Evolutionary conservation across 1,140 invertebrate species (phyloP).

Genomic region (Hylaeus anthracinus): DNA sequence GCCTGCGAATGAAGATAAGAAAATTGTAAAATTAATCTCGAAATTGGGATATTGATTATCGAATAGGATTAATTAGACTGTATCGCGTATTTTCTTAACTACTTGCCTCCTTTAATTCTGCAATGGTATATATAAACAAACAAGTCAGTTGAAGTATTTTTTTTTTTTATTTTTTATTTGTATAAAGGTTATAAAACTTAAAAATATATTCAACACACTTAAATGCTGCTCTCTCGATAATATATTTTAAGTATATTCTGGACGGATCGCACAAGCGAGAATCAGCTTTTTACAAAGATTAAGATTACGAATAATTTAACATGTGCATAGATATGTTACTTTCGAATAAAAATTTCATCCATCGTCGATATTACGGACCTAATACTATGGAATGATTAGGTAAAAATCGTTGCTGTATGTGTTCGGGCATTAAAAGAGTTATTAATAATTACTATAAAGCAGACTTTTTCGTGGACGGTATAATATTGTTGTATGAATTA

Average conservation of each 20-base stretch:
- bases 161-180: slow-evolving; percentile 49
- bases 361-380: background rate
- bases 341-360: slow-evolving; percentile 10
- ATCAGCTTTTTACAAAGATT: slow-evolving; percentile 7
- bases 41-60: no score
- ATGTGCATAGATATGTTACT: background rate
- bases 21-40: no score
- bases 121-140: background rate
- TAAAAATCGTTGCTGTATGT: background rate
- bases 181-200: slow-evolving; percentile 68
- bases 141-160: background rate
- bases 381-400: background rate
- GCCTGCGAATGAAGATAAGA: no score
- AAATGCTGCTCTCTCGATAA: slow-evolving; percentile 47
- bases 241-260: slow-evolving; percentile 26
- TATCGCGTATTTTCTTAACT: no score
- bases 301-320: slow-evolving; percentile 34
- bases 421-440: background rate
- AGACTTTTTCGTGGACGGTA: slow-evolving; percentile 58
- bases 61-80: no score
- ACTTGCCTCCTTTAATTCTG: no score
- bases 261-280: slow-evolving; percentile 17
- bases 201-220: slow-evolving; percentile 55
- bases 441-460: slow-evolving; percentile 34
- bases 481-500: slow-evolving; percentile 13